A percentile compares a stretch with the other conserved stretches of the same genome.
phyloP scores from a whole-genome alignment of 2,797 vertebrate genomes.

The Girardinus metallicus region DNA sequence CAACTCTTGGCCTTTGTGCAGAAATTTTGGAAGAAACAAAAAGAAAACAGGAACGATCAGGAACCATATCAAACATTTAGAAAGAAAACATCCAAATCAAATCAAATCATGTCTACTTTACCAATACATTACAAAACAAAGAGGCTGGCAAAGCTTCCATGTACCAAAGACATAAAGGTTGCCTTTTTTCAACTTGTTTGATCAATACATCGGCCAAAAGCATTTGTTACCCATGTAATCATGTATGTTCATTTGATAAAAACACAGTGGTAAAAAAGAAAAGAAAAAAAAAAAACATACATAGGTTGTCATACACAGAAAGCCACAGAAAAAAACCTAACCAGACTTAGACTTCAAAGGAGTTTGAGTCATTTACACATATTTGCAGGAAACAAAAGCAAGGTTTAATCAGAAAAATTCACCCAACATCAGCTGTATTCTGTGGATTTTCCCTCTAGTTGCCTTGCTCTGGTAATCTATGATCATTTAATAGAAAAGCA shows the following conservation, averaged over 20 bases:
- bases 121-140: constrained; percentile 75
- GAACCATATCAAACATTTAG: constrained; percentile 67
- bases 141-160: constrained; percentile 66
- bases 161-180: constrained; percentile 55
- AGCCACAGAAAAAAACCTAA: constrained; percentile 61
- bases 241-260: constrained; percentile 51
- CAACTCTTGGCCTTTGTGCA: constrained; percentile 80
- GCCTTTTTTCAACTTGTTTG: constrained; percentile 45
- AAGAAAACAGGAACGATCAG: constrained; percentile 34
- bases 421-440: constrained; percentile 30
- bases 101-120: constrained; percentile 74
- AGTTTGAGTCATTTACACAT: constrained; percentile 27
- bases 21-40: constrained; percentile 32
- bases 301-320: constrained; percentile 61
- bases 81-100: constrained; percentile 52
- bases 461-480: constrained; percentile 23
- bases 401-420: constrained; percentile 22
- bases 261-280: constrained; percentile 57
- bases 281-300: constrained; percentile 25
- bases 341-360: constrained; percentile 55
- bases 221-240: constrained; percentile 71
- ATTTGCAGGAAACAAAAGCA: neutral
- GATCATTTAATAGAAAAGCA: constrained; percentile 26
- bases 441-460: constrained; percentile 12
- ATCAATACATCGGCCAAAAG: constrained; percentile 59